These are phyloP conservation scores for Noctua janthe DNA, from an alignment of 2,888 invertebrate genomes.

Conservation along the genomic window DNA sequence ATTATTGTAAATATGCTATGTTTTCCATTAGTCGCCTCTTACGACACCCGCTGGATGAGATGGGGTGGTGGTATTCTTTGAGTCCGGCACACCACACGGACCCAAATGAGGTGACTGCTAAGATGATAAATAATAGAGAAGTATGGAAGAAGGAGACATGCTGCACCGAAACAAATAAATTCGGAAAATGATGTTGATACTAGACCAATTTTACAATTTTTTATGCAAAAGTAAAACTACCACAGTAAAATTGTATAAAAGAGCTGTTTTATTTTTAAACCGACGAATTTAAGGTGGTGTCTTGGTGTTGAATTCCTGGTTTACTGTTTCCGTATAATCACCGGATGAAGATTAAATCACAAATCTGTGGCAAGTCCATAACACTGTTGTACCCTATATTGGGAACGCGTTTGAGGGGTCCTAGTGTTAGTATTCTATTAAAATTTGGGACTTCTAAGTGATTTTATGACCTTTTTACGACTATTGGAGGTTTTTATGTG, in stretches of 20 bases:
- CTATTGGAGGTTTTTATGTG: slow-evolving; percentile 50
- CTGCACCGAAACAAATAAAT: no score
- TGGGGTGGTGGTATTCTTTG: no score
- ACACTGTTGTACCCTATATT: neutral
- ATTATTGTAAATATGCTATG: no score
- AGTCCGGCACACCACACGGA: no score
- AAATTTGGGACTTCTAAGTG: slow-evolving; percentile 40
- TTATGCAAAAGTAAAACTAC: no score
- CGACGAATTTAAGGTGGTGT: neutral
- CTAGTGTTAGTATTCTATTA: slow-evolving; percentile 37
- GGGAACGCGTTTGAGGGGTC: neutral
- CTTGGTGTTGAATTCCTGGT: neutral
- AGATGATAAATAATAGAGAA: no score
- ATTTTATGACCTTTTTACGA: slow-evolving; percentile 60
- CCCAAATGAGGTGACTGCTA: no score
- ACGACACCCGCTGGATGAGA: no score
- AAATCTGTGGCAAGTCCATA: neutral
- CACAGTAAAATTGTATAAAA: neutral
- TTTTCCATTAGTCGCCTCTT: no score
- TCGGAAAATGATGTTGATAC: no score
- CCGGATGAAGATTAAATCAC: slow-evolving; percentile 43
- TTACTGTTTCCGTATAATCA: slow-evolving; percentile 18
- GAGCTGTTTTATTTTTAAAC: neutral
- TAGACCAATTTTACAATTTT: no score
- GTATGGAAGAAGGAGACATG: no score